These are phyloP conservation scores for Melanchra persicariae DNA, from an alignment of 2,888 invertebrate genomes.

Conservation along the genomic window DNA sequence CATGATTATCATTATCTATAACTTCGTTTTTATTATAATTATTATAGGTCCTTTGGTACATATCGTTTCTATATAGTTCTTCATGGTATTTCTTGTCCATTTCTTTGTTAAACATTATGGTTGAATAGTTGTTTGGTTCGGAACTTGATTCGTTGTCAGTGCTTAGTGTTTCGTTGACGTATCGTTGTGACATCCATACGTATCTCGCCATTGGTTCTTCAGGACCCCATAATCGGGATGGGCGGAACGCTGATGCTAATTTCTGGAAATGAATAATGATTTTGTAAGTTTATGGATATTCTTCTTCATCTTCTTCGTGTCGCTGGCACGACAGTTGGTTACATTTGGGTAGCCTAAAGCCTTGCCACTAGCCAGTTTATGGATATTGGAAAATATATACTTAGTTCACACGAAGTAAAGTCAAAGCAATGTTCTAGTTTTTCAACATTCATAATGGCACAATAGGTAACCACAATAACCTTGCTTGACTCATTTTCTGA, in stretches of 20 bases:
- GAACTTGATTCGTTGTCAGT: constrained; percentile 77
- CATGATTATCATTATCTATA: constrained; percentile 65
- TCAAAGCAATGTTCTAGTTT: too few species aligned
- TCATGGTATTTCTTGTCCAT: constrained; percentile 78
- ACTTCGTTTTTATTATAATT: constrained; percentile 74
- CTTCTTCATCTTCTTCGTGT: too few species aligned
- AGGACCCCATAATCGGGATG: constrained; percentile 87
- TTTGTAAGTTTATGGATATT: not conserved
- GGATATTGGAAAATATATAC: too few species aligned
- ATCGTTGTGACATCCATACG: constrained; percentile 88
- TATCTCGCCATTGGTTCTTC: constrained; percentile 87
- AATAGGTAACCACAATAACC: too few species aligned
- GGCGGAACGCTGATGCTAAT: constrained; percentile 85
- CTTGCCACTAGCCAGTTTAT: too few species aligned
- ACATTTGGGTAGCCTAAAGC: too few species aligned
- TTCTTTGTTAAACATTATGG: constrained; percentile 77
- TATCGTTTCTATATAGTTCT: constrained; percentile 75
- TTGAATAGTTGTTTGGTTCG: constrained; percentile 79
- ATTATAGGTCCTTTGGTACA: constrained; percentile 76
- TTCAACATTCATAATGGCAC: too few species aligned
- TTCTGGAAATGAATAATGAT: constrained; percentile 76
- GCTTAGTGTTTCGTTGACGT: constrained; percentile 78
- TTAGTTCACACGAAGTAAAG: too few species aligned
- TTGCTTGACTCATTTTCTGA: too few species aligned
- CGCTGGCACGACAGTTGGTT: too few species aligned